Evolutionary conservation across 2,113 vertebrate genomes (phyloP).

Genomic region (Reinhardtius hippoglossoides): DNA sequence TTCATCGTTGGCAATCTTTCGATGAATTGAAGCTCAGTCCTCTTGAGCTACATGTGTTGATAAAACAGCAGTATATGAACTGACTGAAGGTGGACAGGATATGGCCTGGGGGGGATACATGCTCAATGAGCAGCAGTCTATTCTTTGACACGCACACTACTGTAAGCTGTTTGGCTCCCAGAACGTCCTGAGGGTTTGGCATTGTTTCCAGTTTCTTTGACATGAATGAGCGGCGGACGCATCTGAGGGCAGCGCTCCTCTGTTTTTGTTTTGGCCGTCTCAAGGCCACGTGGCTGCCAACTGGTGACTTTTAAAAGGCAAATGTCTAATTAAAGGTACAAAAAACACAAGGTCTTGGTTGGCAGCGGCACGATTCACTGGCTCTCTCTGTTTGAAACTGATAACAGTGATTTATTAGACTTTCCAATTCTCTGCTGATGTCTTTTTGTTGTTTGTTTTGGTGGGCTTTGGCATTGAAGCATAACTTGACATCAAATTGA

Average conservation of each 20-base stretch:
- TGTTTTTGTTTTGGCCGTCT: slow-evolving; percentile 46
- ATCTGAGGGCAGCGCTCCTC: slow-evolving; percentile 15
- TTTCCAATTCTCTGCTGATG: slow-evolving; percentile 41
- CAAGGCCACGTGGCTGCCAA: slow-evolving; percentile 38
- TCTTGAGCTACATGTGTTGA: not conserved
- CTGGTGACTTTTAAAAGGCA: slow-evolving; percentile 60
- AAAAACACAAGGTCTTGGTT: slow-evolving; percentile 48
- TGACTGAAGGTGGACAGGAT: not conserved
- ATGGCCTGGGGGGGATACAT: not conserved
- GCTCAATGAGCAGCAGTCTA: not conserved
- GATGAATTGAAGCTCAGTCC: not conserved
- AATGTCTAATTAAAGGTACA: slow-evolving; percentile 58
- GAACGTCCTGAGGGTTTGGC: not conserved
- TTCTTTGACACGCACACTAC: not conserved
- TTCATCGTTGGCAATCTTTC: not conserved
- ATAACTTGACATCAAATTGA: slow-evolving; percentile 62
- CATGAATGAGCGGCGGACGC: slow-evolving; percentile 16
- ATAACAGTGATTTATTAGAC: slow-evolving; percentile 59
- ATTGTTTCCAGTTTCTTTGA: slow-evolving; percentile 36
- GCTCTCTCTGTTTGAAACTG: slow-evolving; percentile 57
- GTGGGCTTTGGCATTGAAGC: slow-evolving; percentile 40
- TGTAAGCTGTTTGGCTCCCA: slow-evolving; percentile 16
- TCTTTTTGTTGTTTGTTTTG: slow-evolving; percentile 61
- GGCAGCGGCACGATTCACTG: slow-evolving; percentile 48
- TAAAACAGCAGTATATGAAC: not conserved